Percentiles rank a stretch among this genome's conserved stretches.
Conservation (phyloP, 1,140 invertebrate species). For the Aphaenogaster ashmeadi region DNA sequence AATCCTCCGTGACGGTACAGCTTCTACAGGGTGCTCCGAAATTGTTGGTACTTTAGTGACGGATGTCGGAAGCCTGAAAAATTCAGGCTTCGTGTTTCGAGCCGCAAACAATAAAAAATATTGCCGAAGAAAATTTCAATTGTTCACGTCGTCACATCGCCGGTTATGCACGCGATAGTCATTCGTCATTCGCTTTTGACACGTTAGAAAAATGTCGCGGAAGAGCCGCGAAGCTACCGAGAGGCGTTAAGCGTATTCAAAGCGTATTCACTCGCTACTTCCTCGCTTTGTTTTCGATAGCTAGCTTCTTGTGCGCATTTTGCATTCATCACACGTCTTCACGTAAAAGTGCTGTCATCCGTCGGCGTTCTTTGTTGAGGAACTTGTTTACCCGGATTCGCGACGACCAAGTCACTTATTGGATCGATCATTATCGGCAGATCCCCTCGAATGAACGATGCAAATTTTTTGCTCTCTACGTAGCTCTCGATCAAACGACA, state of each 20-base stretch:
- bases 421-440: conserved; percentile 17
- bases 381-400: conserved; percentile 24
- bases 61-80: not conserved
- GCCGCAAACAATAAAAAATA: not conserved
- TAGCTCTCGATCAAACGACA: not conserved
- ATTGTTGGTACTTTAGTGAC: not conserved
- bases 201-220: conserved; percentile 15
- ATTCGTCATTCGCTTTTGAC: not conserved
- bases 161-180: not conserved
- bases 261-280: conserved; percentile 47
- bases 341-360: conserved; percentile 26
- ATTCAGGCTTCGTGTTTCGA: not conserved
- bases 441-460: not conserved
- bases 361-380: conserved; percentile 22
- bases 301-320: conserved; percentile 28
- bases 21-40: not conserved
- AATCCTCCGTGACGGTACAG: not conserved
- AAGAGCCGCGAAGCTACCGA: not conserved
- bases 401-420: not conserved
- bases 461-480: conserved; percentile 32
- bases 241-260: conserved; percentile 37
- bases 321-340: conserved; percentile 29
- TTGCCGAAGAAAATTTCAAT: not conserved
- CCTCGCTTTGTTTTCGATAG: conserved; percentile 62
- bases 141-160: not conserved